A percentile compares a stretch with the other conserved stretches of the same genome.
phyloP scores from a whole-genome alignment of 2,888 invertebrate species.

The Meiosimyza platycephala region DNA sequence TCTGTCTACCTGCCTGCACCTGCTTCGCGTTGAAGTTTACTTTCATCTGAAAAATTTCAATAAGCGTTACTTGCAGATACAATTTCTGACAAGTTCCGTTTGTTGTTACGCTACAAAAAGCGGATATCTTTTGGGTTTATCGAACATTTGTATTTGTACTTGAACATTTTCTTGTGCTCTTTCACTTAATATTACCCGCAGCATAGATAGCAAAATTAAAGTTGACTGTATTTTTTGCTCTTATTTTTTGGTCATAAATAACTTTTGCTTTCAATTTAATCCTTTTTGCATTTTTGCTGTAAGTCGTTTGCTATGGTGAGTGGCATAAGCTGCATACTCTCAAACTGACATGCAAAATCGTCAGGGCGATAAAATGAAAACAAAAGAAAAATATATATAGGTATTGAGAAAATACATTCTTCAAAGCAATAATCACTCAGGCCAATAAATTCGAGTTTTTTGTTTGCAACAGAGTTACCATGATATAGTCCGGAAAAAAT shows the following conservation, averaged over 20 bases:
- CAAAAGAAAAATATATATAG: no score
- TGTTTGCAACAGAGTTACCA: no score
- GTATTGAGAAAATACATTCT: no score
- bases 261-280: slow-evolving; percentile 51
- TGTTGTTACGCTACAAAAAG: neutral
- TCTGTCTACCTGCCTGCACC: no score
- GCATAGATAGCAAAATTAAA: neutral
- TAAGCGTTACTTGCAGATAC: neutral
- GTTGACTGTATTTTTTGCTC: slow-evolving; percentile 7
- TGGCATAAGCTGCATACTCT: no score
- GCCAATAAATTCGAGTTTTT: no score
- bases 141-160: neutral
- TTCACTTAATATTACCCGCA: neutral
- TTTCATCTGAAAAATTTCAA: slow-evolving; percentile 3
- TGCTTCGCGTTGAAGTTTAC: neutral
- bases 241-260: slow-evolving; percentile 7
- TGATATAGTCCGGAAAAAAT: no score
- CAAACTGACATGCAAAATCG: no score
- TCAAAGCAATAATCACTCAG: no score
- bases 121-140: slow-evolving; percentile 8
- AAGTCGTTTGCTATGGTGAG: neutral
- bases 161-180: slow-evolving; percentile 29
- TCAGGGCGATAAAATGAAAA: no score
- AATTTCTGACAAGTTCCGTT: neutral
- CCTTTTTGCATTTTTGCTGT: neutral